phyloP scores from a whole-genome alignment of 2,888 invertebrate species.

The Caenorhabditis doughertyi region DNA sequence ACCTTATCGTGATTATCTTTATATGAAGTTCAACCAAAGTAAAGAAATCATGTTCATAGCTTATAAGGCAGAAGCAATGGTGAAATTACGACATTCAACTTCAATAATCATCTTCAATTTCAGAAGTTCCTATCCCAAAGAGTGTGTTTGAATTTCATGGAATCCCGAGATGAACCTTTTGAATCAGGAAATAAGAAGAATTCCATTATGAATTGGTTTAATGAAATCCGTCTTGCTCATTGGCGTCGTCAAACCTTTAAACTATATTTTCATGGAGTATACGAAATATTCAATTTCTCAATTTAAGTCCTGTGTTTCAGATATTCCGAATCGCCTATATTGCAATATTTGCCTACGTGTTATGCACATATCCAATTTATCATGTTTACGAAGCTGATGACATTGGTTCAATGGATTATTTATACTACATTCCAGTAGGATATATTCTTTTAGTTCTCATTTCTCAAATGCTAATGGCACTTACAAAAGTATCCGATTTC shows the following conservation, averaged over 20 bases:
- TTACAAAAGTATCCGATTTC: conserved; percentile 16
- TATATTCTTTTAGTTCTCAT: conserved; percentile 13
- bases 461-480: conserved; percentile 20
- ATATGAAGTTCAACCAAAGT: conserved; percentile 17
- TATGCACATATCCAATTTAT: conserved; percentile 33
- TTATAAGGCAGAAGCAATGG: conserved; percentile 50
- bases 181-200: no score
- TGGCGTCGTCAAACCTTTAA: neutral
- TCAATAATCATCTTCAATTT: neutral
- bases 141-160: conserved; percentile 15
- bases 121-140: conserved; percentile 41
- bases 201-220: neutral
- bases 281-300: neutral
- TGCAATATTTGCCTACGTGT: conserved; percentile 17
- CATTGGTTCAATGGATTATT: neutral
- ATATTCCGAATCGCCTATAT: neutral
- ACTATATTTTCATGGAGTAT: conserved; percentile 13
- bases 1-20: conserved; percentile 16
- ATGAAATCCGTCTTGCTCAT: neutral
- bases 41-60: conserved; percentile 48
- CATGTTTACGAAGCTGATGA: neutral
- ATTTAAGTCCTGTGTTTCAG: neutral
- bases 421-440: neutral
- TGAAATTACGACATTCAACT: neutral
- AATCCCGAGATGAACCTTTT: neutral